Evolutionary conservation across 2,113 vertebrate species (phyloP).

Genomic region (Sander vitreus): DNA sequence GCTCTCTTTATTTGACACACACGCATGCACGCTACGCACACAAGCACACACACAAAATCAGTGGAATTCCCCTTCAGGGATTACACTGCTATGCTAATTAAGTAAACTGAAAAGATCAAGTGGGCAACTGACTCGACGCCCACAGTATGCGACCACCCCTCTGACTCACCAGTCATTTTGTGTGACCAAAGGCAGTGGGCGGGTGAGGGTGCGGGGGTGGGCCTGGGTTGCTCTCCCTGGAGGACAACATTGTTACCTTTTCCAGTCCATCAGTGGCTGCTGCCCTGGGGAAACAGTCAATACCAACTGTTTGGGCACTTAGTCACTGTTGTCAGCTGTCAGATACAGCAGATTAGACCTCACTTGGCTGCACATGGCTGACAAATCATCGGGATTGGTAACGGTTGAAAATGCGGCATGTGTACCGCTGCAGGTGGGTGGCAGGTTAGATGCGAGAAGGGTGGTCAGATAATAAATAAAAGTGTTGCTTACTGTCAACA

Average conservation of each 20-base stretch:
- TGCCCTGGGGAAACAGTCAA: constrained; percentile 72
- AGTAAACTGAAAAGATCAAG: constrained; percentile 61
- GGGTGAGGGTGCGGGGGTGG: neutral
- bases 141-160: constrained; percentile 31
- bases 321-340: constrained; percentile 79
- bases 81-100: constrained; percentile 61
- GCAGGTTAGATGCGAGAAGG: neutral
- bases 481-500: constrained; percentile 13
- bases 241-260: constrained; percentile 74
- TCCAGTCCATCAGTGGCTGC: constrained; percentile 65
- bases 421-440: constrained; percentile 49
- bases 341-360: constrained; percentile 73
- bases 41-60: constrained; percentile 7
- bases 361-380: constrained; percentile 63
- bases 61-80: constrained; percentile 52
- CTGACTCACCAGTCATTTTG: constrained; percentile 61
- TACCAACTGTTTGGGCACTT: constrained; percentile 74
- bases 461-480: constrained; percentile 50
- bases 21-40: neutral
- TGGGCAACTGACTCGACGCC: constrained; percentile 45
- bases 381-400: constrained; percentile 67
- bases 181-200: constrained; percentile 44
- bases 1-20: constrained; percentile 13
- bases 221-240: constrained; percentile 36
- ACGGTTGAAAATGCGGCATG: constrained; percentile 30